Evolutionary conservation across 2,888 invertebrate genomes (phyloP).

Genomic region (Ochlodes sylvanus): DNA sequence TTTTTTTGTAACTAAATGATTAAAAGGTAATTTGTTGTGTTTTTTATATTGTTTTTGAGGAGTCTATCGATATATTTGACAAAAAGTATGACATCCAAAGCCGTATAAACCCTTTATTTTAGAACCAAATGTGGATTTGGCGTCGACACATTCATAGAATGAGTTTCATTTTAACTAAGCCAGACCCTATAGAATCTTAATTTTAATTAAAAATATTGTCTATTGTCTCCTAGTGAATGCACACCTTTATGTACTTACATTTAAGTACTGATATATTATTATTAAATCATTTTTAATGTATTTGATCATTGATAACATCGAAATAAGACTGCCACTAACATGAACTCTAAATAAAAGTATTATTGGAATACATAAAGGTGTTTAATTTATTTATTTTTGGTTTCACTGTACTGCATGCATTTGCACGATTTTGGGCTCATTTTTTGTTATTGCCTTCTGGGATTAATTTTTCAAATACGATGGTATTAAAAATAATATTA

Average conservation of each 20-base stretch:
- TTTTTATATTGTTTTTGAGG: too few relatives aligned
- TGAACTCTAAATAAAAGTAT: conserved; percentile 70
- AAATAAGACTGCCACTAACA: conserved; percentile 68
- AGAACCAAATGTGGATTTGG: too few relatives aligned
- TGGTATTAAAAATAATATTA: too few relatives aligned
- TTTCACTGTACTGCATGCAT: conserved; percentile 40
- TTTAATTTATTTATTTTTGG: conserved; percentile 60
- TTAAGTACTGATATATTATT: background rate
- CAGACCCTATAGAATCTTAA: background rate
- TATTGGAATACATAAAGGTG: conserved; percentile 62
- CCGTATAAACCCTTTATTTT: too few relatives aligned
- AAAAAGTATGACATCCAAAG: background rate
- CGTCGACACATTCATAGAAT: too few relatives aligned
- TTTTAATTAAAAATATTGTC: background rate
- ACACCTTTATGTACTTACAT: conserved; percentile 23
- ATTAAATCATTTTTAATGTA: conserved; percentile 25
- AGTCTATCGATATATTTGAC: background rate
- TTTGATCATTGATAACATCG: conserved; percentile 49
- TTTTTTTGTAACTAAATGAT: background rate
- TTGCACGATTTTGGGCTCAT: conserved; percentile 24
- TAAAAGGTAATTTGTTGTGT: too few relatives aligned
- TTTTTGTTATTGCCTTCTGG: background rate
- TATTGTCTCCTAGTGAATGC: conserved; percentile 26
- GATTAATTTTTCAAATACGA: too few relatives aligned
- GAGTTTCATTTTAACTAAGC: background rate